Base-by-base conservation (phyloP, 2,797 vertebrate species). In the Anabacerthia variegaticeps region DNA sequence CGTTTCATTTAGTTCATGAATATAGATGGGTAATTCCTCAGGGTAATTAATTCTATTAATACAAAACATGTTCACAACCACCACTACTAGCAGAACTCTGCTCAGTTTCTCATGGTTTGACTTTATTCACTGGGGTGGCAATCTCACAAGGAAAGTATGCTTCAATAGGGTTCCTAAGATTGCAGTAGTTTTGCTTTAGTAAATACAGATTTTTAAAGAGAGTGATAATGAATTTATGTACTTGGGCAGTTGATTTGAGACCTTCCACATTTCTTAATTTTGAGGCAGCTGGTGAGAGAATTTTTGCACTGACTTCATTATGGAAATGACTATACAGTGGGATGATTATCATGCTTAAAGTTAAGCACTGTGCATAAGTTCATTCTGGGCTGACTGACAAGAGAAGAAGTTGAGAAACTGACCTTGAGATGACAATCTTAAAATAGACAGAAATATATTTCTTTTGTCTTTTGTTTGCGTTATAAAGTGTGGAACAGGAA, bases 281-380 rank as follows among this genome's bases (percentile, higher is more conserved):
- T 90, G 76, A 96, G 78, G 95, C 92, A 95, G 89, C 85, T 95
- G 89, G 69, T 84, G 61, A 84, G 94, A 94, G 91, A 92, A 34
- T 63, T 95, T 95, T 74, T 88, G 21, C 85, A 75, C 69, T 58
- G 79, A 55, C 67, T 96, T 95, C 41, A 74, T 97, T 92, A 94
- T 92, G 88, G 80, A 93, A 97, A 92, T 92, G 63, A 71, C 7
- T 58, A 22, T 92, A 86, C 69, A 92, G 82, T 86, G 76, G 67
- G 48, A 67, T 94, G 55, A 89, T 92, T 91, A 87, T 73, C 67
- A 43, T 85, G 84, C 88, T 93, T 87, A 69, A 81, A 90, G 59
- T 90, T 87, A 66, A 61, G 74, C 52, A 58, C 73, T 82, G 71
- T 2, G 3, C 41, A 32, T 82, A 85, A 85, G 63, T 76, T 59